A percentile compares a stretch with the other conserved stretches of the same genome.
Evolutionary conservation across 2,797 vertebrate genomes (phyloP).

Genomic region (Pantherophis alleghaniensis): DNA sequence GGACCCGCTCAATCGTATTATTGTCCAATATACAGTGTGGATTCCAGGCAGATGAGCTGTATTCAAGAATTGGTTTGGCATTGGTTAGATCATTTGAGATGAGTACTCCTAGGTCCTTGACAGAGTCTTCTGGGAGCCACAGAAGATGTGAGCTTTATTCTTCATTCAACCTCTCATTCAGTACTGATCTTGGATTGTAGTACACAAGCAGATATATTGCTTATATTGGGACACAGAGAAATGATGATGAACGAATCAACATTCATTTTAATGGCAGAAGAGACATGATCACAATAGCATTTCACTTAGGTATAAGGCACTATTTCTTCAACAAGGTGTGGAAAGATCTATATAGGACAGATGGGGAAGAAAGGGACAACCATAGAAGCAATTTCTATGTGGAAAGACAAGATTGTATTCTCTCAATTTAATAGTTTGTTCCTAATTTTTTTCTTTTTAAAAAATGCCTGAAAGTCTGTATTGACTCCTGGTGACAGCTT

Average conservation of each 20-base stretch:
- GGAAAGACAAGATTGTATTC: neutral
- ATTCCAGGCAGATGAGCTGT: too few relatives aligned
- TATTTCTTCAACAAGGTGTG: neutral
- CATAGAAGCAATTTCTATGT: neutral
- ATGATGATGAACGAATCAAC: neutral
- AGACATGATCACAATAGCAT: neutral
- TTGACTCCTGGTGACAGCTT: neutral
- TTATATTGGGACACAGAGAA: neutral
- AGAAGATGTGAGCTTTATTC: neutral
- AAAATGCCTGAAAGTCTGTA: neutral
- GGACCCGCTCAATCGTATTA: too few relatives aligned
- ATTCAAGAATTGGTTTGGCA: too few relatives aligned
- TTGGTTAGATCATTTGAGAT: too few relatives aligned
- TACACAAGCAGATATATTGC: neutral
- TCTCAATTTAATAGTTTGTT: neutral
- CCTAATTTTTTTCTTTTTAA: neutral
- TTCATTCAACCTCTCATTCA: neutral
- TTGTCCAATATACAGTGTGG: too few relatives aligned
- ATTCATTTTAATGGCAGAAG: neutral
- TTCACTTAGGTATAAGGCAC: neutral
- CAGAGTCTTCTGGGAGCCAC: neutral
- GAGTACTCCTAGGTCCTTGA: too few relatives aligned
- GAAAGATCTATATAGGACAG: neutral
- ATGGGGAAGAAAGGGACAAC: neutral
- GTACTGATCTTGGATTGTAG: neutral